Base-by-base conservation (phyloP, 2,113 vertebrate genomes). In the Eulacestoma nigropectus region DNA sequence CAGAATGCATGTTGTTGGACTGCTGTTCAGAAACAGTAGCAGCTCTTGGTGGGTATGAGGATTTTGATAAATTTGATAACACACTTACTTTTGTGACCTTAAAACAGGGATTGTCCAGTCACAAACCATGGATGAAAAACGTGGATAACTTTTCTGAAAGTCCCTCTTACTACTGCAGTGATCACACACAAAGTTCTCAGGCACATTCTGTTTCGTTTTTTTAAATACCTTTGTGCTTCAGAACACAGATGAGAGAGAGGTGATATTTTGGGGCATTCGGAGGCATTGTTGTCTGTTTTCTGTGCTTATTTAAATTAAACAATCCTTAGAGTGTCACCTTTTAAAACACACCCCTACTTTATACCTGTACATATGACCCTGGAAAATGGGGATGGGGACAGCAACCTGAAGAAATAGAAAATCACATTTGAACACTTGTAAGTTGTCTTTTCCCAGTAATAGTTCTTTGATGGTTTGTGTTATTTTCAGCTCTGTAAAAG, bases 331-430 rank as follows among this genome's bases (percentile, higher is more conserved):
- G 13, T 2, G 2, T 18, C n/a, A 22, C 27, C 29, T 69, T 47
- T 69, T 57, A 17, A 77, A 82, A 56, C 49, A 55, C 8, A 37
- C 20, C 12, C 4, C 16, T 13, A 2, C 5, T 77, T 77, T 12
- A 11, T 9, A 25, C 11, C 13, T 50, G 3, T 19, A 15, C 6
- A 0, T 20, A 7, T 19, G 33, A 60, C 17, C 33, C 39, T 33
- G 3, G 35, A 5, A n/a, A 33, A 17, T 2, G 29, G 30, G n/a
- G 33, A 52, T 16, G 27, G n/a, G 18, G 33, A 62, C 32, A 65
- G 22, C 12, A 84, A 50, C 23, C 4, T 44, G 19, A 39, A 64
- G 60, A 81, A 50, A 41, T 1, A 2, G 0, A 30, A 44, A 25
- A 6, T 22, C 12, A 59, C 59, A 78, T n/a, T 8, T 35, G 63